Conservation (phyloP, 2,888 invertebrate genomes). For the Oscheius myriophilus region DNA sequence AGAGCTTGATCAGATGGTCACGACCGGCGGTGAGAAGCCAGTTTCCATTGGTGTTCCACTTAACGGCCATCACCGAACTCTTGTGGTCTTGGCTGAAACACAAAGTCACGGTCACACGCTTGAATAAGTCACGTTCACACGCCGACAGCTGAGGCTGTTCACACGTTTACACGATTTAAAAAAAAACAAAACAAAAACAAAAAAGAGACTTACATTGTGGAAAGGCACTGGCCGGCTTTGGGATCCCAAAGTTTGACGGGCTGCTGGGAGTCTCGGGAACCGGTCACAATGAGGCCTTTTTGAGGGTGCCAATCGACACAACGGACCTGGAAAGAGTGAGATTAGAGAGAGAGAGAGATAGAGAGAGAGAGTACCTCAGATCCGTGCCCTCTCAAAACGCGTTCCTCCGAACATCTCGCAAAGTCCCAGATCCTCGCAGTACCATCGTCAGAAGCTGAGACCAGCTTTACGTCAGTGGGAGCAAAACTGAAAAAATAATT, state of each 20-base stretch:
- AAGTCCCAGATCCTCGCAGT: slow-evolving; percentile 99
- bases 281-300: slow-evolving; percentile 94
- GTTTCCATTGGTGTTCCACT: slow-evolving; percentile 99
- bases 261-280: slow-evolving; percentile 99
- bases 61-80: slow-evolving; percentile 97
- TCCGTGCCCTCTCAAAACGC: slow-evolving; percentile 78
- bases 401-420: slow-evolving; percentile 89
- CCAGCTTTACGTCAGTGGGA: slow-evolving; percentile 97
- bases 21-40: slow-evolving; percentile 79
- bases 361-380: slow-evolving; percentile 51
- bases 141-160: too few species aligned
- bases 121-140: too few species aligned
- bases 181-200: too few species aligned
- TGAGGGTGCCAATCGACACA: slow-evolving; percentile 99
- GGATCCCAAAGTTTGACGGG: slow-evolving; percentile 99
- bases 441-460: slow-evolving; percentile 98
- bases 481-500: slow-evolving; percentile 83
- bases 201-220: slow-evolving; percentile 82
- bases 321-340: slow-evolving; percentile 46
- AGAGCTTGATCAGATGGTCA: slow-evolving; percentile 83
- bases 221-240: slow-evolving; percentile 90
- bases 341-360: neutral
- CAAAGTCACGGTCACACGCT: neutral
- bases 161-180: too few species aligned
- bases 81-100: slow-evolving; percentile 90